Evolutionary conservation across 2,797 vertebrate genomes (phyloP).

Genomic region (Gallinago nigripennis): DNA sequence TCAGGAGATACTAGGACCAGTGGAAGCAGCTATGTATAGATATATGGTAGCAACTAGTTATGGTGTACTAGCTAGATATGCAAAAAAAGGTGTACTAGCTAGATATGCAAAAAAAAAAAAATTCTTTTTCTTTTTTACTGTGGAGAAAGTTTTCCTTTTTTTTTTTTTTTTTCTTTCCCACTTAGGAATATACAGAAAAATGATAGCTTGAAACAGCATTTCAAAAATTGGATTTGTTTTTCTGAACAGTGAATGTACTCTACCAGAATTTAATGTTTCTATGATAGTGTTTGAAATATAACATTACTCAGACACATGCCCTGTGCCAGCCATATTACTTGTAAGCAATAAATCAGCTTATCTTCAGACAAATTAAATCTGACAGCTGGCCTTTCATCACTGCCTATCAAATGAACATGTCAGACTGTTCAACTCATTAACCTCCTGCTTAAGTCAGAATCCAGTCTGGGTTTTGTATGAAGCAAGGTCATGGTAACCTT

Average conservation of each 20-base stretch:
- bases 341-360: constrained; percentile 68
- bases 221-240: background rate
- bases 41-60: background rate
- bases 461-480: constrained; percentile 5
- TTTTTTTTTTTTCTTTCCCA: background rate
- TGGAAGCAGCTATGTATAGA: background rate
- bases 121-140: background rate
- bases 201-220: background rate
- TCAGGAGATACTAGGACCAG: background rate
- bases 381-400: constrained; percentile 61
- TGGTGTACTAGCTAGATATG: background rate
- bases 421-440: constrained; percentile 59
- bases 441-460: constrained; percentile 37
- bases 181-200: background rate
- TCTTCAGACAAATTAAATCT: constrained; percentile 54
- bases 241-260: background rate
- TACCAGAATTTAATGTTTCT: background rate
- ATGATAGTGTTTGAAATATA: background rate
- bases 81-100: background rate
- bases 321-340: constrained; percentile 28
- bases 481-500: background rate
- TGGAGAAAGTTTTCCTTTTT: fast-evolving
- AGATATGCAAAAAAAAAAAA: background rate
- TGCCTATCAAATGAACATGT: constrained; percentile 47
- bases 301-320: background rate